These are phyloP conservation scores for Eclectus roratus DNA, from an alignment of 2,113 vertebrate species.

Conservation along the genomic window DNA sequence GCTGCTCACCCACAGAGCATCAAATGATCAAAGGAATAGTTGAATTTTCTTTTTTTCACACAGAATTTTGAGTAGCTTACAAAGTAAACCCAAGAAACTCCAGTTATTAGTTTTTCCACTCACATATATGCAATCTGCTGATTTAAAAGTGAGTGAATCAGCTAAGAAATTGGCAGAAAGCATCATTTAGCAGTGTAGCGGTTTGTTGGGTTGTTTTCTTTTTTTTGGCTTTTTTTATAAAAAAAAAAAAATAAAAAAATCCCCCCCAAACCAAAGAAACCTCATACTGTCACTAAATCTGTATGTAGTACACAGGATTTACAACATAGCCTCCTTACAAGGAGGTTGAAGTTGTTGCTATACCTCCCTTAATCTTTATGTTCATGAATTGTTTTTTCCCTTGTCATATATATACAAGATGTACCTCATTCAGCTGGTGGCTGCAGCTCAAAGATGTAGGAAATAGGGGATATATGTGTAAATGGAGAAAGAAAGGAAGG, in stretches of 20 bases:
- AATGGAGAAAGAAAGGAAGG: neutral
- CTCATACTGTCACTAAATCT: neutral
- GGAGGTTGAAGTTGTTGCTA: neutral
- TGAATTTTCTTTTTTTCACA: neutral
- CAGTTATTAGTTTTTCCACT: fast-evolving
- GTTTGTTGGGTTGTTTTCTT: neutral
- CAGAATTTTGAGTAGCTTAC: neutral
- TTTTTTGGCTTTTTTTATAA: neutral
- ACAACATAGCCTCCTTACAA: neutral
- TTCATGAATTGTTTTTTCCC: neutral
- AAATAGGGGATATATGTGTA: neutral
- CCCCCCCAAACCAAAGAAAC: neutral
- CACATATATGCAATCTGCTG: neutral
- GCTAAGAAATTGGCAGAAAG: neutral
- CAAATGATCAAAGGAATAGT: neutral
- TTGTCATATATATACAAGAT: neutral
- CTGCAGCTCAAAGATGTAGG: neutral
- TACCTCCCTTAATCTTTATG: neutral
- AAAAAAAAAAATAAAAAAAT: no score
- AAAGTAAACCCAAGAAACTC: neutral
- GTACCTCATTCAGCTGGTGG: neutral
- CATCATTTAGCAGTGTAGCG: neutral
- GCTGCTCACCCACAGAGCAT: slow-evolving; percentile 17
- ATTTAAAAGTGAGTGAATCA: neutral
- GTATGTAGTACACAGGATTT: neutral